Percentiles rank a stretch among this genome's conserved stretches.
Conservation (phyloP, 2,888 invertebrate species). For the Cistogaster globosa region DNA sequence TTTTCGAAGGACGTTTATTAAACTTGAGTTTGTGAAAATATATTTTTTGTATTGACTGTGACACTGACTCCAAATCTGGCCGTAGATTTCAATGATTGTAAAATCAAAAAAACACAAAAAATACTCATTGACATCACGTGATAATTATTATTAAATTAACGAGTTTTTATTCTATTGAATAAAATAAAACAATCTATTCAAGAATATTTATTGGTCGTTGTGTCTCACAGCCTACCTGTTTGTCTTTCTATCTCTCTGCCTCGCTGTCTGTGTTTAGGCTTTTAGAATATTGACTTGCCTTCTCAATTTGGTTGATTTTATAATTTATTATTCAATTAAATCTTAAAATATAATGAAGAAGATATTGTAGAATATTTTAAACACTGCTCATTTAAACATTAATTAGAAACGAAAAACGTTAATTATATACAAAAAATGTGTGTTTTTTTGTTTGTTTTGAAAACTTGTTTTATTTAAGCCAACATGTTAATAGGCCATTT, state of each 20-base stretch:
- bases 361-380: neutral
- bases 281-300: neutral
- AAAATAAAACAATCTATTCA: constrained; percentile 16
- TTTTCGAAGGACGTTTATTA: constrained; percentile 63
- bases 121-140: constrained; percentile 47
- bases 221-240: neutral
- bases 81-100: constrained; percentile 50
- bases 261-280: too few relatives aligned
- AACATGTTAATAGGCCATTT: constrained; percentile 41
- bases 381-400: constrained; percentile 20
- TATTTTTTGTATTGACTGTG: constrained; percentile 41
- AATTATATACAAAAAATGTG: too few relatives aligned
- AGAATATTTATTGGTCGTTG: neutral
- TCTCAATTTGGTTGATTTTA: neutral
- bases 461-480: constrained; percentile 29
- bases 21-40: constrained; percentile 42
- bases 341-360: constrained; percentile 2
- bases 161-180: constrained; percentile 31
- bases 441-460: neutral
- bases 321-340: constrained; percentile 50
- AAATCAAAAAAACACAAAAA: neutral
- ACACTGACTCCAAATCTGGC: constrained; percentile 60
- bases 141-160: constrained; percentile 9
- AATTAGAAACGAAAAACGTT: neutral
- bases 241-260: neutral